Evolutionary conservation across 2,113 vertebrate genomes (phyloP), one percentile per base, ranked within the genome.

Genomic region (Gnathonemus longibarbis): DNA sequence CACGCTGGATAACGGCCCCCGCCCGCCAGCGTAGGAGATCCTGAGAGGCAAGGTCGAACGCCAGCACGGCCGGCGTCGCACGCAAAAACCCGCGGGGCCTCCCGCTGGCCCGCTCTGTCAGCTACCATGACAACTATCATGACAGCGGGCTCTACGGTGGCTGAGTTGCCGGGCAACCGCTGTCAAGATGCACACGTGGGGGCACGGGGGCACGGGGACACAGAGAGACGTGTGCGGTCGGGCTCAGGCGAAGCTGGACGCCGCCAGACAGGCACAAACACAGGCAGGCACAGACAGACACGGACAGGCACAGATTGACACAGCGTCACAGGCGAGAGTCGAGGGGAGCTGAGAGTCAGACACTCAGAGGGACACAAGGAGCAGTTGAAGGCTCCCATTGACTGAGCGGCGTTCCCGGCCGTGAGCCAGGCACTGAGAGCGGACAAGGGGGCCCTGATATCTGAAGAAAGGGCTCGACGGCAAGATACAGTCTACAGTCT

Each of bases 251-350:
- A 15, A 50, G 7, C 11, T 13, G 39, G 46, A 84, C 58, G 56
- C 21, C 10, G 35, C 52, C 21, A 87, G n/a, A 10, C 77, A 21
- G 35, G 46, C 85, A 50, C 48, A 87, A 7, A 87, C 19, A 3
- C n/a, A 7, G 39, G 7, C 85, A 27, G 15, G 45, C 87, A 42
- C 1, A 42, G 39, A 58, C 3, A 83, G 35, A 50, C 24, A 46
- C 52, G 3, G 13, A 27, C 24, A 48, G 19, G 58, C 70, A 88
- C 90, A 24, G 39, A 84, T 45, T 70, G 62, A 70, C 62, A 70
- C 62, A 31, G 27, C 1, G 62, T 27, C 27, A 70, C 10, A 70
- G 89, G 58, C 48, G 89, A 31, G 84, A 83, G 87, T 88, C 91
- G 89, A 88, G 80, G 10, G 21, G 21, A 48, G 45, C 45, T 48